These are phyloP conservation scores for Pristionchus entomophagus DNA, from an alignment of 2,888 invertebrate species.

Conservation along the genomic window DNA sequence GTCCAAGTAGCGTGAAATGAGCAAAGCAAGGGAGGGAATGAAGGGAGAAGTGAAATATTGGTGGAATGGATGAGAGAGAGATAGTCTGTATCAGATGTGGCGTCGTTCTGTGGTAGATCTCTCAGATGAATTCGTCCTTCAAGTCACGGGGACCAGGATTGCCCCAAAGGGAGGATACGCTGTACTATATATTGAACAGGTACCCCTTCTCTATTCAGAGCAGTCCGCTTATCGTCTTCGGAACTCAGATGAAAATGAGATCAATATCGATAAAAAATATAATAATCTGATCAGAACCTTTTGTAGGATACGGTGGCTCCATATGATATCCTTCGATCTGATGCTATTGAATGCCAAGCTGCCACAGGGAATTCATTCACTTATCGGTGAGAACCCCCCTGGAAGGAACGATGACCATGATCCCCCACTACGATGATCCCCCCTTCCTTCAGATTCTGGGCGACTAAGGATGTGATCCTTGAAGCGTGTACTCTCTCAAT, in stretches of 20 bases:
- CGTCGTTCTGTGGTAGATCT: conserved; percentile 59
- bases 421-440: not conserved
- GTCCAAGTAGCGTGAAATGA: not conserved
- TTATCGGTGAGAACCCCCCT: conserved; percentile 62
- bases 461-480: conserved; percentile 60
- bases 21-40: not conserved
- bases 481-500: conserved; percentile 62
- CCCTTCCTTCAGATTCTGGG: conserved; percentile 60
- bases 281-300: not conserved
- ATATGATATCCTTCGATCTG: conserved; percentile 68
- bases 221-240: too few relatives aligned
- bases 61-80: too few relatives aligned
- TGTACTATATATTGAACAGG: conserved; percentile 73
- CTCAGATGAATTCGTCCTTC: conserved; percentile 64
- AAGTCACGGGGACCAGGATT: conserved; percentile 71
- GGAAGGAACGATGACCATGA: too few relatives aligned
- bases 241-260: conserved; percentile 44
- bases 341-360: conserved; percentile 72
- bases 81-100: conserved; percentile 63
- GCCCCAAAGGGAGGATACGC: conserved; percentile 68
- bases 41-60: not conserved
- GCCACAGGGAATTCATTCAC: conserved; percentile 64
- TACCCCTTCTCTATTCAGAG: too few relatives aligned
- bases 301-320: conserved; percentile 49
- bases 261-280: conserved; percentile 48